phyloP scores from a whole-genome alignment of 1,140 invertebrate species.

The Pachyrhynchus sulphureomaculatus region DNA sequence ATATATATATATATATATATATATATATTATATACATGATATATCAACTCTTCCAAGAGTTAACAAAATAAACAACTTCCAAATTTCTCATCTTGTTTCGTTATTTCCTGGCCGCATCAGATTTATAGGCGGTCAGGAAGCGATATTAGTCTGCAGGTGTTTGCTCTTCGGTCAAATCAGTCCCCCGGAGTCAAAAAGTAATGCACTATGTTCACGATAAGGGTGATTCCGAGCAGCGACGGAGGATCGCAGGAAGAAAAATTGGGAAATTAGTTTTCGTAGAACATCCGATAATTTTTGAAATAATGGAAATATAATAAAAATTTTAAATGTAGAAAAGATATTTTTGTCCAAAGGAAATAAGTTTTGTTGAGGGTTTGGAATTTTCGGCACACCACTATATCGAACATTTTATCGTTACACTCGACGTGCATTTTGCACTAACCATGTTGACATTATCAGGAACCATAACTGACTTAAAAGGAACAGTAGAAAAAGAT shows the following conservation, averaged over 20 bases:
- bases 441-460: no score
- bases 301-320: no score
- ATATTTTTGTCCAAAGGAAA: no score
- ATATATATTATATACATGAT: no score
- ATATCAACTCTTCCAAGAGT: background rate
- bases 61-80: conserved; percentile 3
- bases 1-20: no score
- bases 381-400: no score
- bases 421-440: no score
- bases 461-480: no score
- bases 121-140: conserved; percentile 40
- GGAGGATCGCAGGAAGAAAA: conserved; percentile 10
- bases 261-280: background rate
- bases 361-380: no score
- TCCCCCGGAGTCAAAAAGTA: conserved; percentile 45
- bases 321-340: no score
- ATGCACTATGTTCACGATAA: conserved; percentile 44
- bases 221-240: background rate
- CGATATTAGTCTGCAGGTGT: conserved; percentile 46
- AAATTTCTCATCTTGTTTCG: conserved; percentile 16
- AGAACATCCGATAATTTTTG: background rate
- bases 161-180: conserved; percentile 38
- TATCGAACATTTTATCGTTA: no score
- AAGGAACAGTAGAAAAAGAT: no score
- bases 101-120: conserved; percentile 15